Percentiles rank a stretch among this genome's conserved stretches.
Evolutionary conservation across 1,140 invertebrate species (phyloP).

Genomic region (Diprion similis): DNA sequence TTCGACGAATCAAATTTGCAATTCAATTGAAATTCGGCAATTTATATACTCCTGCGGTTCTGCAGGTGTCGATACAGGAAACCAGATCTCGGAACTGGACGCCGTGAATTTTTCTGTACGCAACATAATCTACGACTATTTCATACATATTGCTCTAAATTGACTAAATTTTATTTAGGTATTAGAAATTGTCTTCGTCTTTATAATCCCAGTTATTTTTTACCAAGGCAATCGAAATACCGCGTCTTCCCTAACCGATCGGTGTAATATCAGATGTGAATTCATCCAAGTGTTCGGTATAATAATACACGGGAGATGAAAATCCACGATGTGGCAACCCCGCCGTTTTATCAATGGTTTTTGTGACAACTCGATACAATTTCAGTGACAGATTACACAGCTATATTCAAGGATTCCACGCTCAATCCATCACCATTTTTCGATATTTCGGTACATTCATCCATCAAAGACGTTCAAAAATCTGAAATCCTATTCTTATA

Average conservation of each 20-base stretch:
- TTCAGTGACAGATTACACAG: constrained; percentile 42
- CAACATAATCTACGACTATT: too few species aligned
- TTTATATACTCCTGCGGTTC: constrained; percentile 7
- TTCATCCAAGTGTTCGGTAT: neutral
- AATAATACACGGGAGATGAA: neutral
- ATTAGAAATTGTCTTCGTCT: too few species aligned
- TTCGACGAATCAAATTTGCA: constrained; percentile 10
- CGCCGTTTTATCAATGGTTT: constrained; percentile 1
- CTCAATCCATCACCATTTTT: constrained; percentile 49
- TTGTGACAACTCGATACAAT: constrained; percentile 28
- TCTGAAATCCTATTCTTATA: constrained; percentile 20
- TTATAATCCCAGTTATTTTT: too few species aligned
- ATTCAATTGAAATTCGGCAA: constrained; percentile 10
- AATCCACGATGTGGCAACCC: neutral
- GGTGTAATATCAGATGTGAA: neutral
- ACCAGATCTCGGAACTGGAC: too few species aligned
- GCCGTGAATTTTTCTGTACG: too few species aligned
- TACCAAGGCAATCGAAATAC: too few species aligned
- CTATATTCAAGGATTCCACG: constrained; percentile 41
- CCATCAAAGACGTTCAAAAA: constrained; percentile 45
- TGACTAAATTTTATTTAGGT: too few species aligned
- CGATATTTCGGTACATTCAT: constrained; percentile 43
- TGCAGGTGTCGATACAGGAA: too few species aligned
- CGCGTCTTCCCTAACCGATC: too few species aligned
- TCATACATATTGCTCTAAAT: too few species aligned